Evolutionary conservation across 1,140 invertebrate genomes (phyloP), one percentile per base, ranked within the genome.

Genomic region (Fopius arisanus): DNA sequence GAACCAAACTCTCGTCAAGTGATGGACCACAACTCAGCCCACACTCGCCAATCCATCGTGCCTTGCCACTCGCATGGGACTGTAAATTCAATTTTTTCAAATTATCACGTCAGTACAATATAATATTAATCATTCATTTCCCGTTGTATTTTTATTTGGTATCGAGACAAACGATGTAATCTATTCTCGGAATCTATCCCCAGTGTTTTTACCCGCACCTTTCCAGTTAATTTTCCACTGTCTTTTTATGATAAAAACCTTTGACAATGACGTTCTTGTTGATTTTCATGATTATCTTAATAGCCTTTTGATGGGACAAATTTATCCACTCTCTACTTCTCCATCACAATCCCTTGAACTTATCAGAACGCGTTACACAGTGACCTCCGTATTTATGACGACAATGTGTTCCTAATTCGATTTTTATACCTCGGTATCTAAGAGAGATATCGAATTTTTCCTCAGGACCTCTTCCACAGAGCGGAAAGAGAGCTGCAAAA

Each of bases 61-160:
- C 93, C 84, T 94, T 93, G 54, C 92, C 91, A 82, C 90, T 91
- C 62, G 92, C 91, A 82, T 94, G 93, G 16, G 92, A 93, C 93
- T 94, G 89, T 43, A 91, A 91, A 33, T 75, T 3, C 41, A 68
- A 77, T n/a, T n/a, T n/a, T n/a, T n/a, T n/a, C n/a, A 65, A 69
- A 40, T 21, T 12, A 63, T 21, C 12, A 54, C 2, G 23, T 51
- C 33, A 37, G n/a, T 12, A 16, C 21, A 51, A 14, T 21, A 9
- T 6, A 1, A 19, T 51, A 51, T 51, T 51, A 51, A 51, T 51
- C 21, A 14, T 51, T 21, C 21, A 51, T 51, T 21, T 51, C 6
- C 21, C 9, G 12, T 37, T 37, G 7, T 10, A 37, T 37, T n/a
- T n/a, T n/a, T n/a, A n/a, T n/a, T n/a, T n/a, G n/a, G 16, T 28